Conservation (phyloP, 2,113 vertebrate species). For the Cercopithecus mona region DNA sequence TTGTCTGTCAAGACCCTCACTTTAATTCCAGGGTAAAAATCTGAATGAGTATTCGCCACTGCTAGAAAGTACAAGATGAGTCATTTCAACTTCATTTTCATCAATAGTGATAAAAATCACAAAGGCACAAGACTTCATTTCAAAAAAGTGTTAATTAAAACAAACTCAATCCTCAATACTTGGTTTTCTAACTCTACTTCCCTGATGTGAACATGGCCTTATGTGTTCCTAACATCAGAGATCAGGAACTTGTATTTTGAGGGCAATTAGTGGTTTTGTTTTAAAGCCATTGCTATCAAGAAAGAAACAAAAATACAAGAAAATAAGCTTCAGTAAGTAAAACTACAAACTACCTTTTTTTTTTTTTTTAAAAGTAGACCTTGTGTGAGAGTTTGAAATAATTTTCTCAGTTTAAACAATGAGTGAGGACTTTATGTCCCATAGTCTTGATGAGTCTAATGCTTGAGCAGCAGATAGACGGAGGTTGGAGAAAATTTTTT, state of each 20-base stretch:
- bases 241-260: not conserved
- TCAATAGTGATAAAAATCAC: not conserved
- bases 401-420: slow-evolving; percentile 54
- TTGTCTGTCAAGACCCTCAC: not conserved
- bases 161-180: not conserved
- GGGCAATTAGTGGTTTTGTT: not conserved
- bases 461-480: slow-evolving; percentile 71
- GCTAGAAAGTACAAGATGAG: not conserved
- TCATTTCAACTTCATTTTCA: not conserved
- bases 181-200: not conserved
- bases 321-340: not conserved
- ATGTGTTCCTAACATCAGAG: not conserved
- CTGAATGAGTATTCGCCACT: not conserved
- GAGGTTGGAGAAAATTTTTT: slow-evolving; percentile 77
- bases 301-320: not conserved
- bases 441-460: slow-evolving; percentile 60
- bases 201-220: not conserved
- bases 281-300: not conserved
- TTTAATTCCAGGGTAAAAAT: not conserved
- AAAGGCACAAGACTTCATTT: not conserved
- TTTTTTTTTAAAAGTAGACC: not conserved
- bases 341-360: not conserved
- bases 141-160: not conserved
- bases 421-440: slow-evolving; percentile 35
- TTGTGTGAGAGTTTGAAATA: slow-evolving; percentile 31